Base-by-base conservation (phyloP, 2,888 invertebrate genomes). In the Crocallis elinguaria region DNA sequence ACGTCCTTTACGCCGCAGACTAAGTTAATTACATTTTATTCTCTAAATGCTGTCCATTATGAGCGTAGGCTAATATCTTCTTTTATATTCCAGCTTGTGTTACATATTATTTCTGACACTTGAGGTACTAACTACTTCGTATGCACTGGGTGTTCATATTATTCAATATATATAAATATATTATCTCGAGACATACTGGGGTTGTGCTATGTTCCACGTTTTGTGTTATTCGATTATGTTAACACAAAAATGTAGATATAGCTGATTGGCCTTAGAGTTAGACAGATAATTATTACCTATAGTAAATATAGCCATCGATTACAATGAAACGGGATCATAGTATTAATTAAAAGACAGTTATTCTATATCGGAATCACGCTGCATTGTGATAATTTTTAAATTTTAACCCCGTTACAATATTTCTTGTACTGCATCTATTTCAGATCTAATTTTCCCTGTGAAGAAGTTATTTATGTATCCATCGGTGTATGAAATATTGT, bases 181-280 rank as follows among this genome's bases (percentile, higher is more conserved):
- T 56, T 72, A 69, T 69, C 62, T 61, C 64, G 68, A 72, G 65
- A 77, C 71, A 76, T 79, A 73, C 79, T 78, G 73, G 75, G 77
- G 77, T 77, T 79, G 69, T 77, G 85, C 86, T 86, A 77, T 85
- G 75, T 82, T 82, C 70, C 77, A 81, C 61, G 73, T 86, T 87
- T 87, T 88, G 87, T 88, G 86, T 88, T 84, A 67, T 79, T 77
- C 77, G 79, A 29, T 51, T 35, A 41, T n/a, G 33, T 32, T 45
- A 46, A 87, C 88, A 88, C 88, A 85, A 83, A 85, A 82, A 86
- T 87, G 83, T 86, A 88, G 86, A 88, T 88, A 86, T 84, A 87
- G 88, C 88, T 73, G 75, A 75, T 80, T 80, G 84, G 88, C 88
- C 88, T 88, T 89, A 89, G 89, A 77, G 69, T 80, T 87, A 86